Evolutionary conservation across 2,888 invertebrate species (phyloP).

Genomic region (Platycnemis pennipes): DNA sequence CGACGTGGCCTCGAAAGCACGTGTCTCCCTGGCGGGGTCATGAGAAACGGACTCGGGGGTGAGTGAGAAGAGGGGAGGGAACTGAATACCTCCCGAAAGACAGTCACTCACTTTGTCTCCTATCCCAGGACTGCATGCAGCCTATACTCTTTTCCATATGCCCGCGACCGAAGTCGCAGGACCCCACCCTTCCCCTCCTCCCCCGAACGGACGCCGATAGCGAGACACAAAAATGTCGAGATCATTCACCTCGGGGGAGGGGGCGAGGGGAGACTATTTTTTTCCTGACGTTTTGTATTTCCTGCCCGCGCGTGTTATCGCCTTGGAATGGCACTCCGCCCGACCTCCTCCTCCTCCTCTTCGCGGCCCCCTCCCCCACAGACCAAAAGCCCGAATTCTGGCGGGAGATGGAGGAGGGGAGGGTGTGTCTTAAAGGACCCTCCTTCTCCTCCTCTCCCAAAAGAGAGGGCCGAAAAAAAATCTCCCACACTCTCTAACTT

Average conservation of each 20-base stretch:
- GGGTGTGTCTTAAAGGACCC: not conserved
- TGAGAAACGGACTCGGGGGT: too few species aligned
- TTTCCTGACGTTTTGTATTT: not conserved
- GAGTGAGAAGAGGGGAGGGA: too few species aligned
- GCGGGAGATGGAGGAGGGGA: not conserved
- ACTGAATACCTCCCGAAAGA: too few species aligned
- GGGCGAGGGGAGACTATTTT: not conserved
- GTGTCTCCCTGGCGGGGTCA: too few species aligned
- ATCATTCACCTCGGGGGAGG: conserved; percentile 15
- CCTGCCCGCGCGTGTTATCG: conserved; percentile 47
- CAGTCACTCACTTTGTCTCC: too few species aligned
- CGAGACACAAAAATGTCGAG: conserved; percentile 31
- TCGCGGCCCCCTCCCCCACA: not conserved
- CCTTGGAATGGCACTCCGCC: not conserved
- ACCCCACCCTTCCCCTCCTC: too few species aligned
- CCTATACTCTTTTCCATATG: too few species aligned
- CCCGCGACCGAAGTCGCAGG: too few species aligned
- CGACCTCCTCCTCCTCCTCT: not conserved
- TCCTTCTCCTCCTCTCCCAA: not conserved
- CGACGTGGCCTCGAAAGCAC: too few species aligned
- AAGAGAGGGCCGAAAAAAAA: too few species aligned
- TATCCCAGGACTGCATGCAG: too few species aligned
- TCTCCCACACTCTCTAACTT: not conserved
- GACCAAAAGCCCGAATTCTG: not conserved
- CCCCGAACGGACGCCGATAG: too few species aligned